Evolutionary conservation across 2,113 vertebrate genomes (phyloP).

Genomic region (Rhinopomastus cyanomelas): DNA sequence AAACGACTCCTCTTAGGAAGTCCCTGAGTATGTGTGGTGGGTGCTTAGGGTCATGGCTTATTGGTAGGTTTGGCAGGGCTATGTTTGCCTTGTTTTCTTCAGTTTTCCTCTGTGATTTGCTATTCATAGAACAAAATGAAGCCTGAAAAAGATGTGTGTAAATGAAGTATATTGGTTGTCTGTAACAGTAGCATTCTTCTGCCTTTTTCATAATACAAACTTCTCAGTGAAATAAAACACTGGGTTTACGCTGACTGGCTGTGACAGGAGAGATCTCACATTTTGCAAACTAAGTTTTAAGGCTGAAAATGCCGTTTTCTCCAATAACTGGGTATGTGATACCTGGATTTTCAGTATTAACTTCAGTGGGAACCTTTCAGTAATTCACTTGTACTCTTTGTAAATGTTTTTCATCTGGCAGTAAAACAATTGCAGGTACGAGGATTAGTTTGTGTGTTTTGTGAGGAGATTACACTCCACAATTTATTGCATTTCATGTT

Average conservation of each 20-base stretch:
- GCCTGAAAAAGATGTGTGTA: background rate
- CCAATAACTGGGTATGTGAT: background rate
- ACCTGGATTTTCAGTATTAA: background rate
- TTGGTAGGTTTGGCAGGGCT: no score
- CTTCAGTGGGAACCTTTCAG: background rate
- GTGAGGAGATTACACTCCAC: background rate
- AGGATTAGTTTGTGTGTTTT: slow-evolving; percentile 9
- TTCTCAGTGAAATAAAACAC: background rate
- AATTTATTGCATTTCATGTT: background rate
- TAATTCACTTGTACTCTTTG: background rate
- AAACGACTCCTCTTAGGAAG: background rate
- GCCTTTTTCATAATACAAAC: background rate
- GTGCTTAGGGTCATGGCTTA: no score
- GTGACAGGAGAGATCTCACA: background rate
- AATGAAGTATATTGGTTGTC: background rate
- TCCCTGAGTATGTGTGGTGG: no score
- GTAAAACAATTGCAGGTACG: background rate
- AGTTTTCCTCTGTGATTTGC: background rate
- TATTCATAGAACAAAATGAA: no score
- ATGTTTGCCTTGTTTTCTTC: background rate
- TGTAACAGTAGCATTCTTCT: background rate
- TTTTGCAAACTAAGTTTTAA: background rate
- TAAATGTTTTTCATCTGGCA: background rate
- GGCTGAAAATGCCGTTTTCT: background rate
- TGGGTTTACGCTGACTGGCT: background rate